Conservation (phyloP, 1,140 invertebrate species). For the Cotesia vestalis region DNA sequence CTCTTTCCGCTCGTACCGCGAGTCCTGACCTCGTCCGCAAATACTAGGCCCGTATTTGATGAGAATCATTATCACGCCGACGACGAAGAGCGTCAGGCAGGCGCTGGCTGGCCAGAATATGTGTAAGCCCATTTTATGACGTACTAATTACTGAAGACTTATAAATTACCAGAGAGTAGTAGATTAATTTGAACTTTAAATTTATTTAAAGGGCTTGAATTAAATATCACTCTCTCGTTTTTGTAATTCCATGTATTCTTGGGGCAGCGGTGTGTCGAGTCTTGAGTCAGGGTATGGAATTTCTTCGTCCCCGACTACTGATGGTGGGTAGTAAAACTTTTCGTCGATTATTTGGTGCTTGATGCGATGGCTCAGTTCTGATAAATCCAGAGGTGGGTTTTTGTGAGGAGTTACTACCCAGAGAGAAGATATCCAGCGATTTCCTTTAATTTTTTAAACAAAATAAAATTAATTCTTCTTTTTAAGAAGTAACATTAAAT, state of each 20-base stretch:
- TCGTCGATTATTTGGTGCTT: constrained; percentile 45
- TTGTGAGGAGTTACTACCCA: constrained; percentile 84
- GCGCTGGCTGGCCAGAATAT: constrained; percentile 79
- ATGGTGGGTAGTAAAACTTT: constrained; percentile 32
- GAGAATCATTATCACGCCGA: constrained; percentile 78
- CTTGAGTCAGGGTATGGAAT: constrained; percentile 51
- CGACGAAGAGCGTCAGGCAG: constrained; percentile 75
- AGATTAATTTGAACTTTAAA: no score
- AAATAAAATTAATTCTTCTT: constrained; percentile 9
- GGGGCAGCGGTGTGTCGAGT: constrained; percentile 46
- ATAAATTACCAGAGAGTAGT: neutral
- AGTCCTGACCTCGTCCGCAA: neutral
- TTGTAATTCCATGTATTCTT: constrained; percentile 79
- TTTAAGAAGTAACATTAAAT: no score
- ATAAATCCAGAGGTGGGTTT: constrained; percentile 82
- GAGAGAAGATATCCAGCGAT: constrained; percentile 83
- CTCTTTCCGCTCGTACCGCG: neutral
- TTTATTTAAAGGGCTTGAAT: neutral
- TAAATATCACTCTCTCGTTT: constrained; percentile 85
- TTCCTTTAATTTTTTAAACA: constrained; percentile 68
- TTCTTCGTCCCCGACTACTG: constrained; percentile 30
- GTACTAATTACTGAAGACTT: constrained; percentile 9
- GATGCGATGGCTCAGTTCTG: constrained; percentile 71
- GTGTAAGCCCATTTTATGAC: constrained; percentile 71
- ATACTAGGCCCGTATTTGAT: constrained; percentile 74